Conservation (phyloP, 2,113 vertebrate species). For the Neogobius melanostomus region DNA sequence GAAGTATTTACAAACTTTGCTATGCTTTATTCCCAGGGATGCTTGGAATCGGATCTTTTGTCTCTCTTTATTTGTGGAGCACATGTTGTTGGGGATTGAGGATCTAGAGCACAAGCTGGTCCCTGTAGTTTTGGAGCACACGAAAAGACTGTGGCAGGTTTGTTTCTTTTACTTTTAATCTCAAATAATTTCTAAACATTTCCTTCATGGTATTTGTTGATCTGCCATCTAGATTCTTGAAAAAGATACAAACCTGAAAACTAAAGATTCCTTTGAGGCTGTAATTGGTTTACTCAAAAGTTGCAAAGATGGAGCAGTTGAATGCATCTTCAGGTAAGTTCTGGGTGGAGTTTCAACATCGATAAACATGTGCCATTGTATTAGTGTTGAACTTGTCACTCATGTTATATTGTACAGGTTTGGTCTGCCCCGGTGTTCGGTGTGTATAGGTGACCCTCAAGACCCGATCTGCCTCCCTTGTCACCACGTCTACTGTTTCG, state of each 20-base stretch:
- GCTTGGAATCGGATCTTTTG: constrained; percentile 85
- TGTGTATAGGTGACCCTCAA: constrained; percentile 80
- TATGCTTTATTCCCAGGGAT: constrained; percentile 64
- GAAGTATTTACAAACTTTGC: neutral
- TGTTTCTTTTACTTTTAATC: constrained; percentile 20
- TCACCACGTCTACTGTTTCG: constrained; percentile 81
- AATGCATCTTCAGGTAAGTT: constrained; percentile 76
- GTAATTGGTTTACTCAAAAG: constrained; percentile 80
- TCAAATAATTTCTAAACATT: neutral
- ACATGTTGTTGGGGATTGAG: constrained; percentile 77
- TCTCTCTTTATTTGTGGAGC: constrained; percentile 87
- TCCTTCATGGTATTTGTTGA: neutral
- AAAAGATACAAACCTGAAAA: constrained; percentile 82
- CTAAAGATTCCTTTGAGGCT: constrained; percentile 75
- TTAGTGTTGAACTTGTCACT: neutral
- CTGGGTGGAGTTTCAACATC: neutral
- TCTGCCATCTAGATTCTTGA: constrained; percentile 79
- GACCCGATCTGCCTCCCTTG: constrained; percentile 86
- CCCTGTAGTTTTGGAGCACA: constrained; percentile 68
- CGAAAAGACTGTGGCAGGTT: constrained; percentile 77
- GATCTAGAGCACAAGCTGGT: constrained; percentile 67
- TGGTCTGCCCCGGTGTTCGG: constrained; percentile 69
- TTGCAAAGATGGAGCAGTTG: constrained; percentile 83
- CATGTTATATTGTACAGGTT: constrained; percentile 64
- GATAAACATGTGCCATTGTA: neutral